phyloP scores from a whole-genome alignment of 2,113 vertebrate species.

The Burhinus bistriatus region DNA sequence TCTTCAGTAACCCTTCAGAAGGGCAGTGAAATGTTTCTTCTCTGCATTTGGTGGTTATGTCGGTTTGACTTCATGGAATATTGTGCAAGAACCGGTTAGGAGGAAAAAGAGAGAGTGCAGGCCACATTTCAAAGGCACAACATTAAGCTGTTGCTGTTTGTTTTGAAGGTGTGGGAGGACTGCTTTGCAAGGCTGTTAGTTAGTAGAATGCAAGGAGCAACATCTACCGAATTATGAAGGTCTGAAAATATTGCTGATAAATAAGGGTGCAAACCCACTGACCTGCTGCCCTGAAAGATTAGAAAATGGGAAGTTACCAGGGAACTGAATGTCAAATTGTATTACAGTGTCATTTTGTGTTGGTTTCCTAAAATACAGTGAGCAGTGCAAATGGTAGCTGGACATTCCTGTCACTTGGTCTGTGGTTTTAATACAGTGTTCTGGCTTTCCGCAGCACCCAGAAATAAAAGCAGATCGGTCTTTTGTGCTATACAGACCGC shows the following conservation, averaged over 20 bases:
- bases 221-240: background rate
- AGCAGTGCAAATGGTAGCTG: background rate
- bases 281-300: background rate
- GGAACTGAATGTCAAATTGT: background rate
- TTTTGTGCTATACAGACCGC: constrained; percentile 88
- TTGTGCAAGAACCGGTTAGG: background rate
- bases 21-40: background rate
- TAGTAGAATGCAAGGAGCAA: background rate
- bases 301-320: background rate
- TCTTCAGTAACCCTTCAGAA: background rate
- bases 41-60: background rate
- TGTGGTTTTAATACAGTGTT: constrained; percentile 24
- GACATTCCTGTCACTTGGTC: background rate
- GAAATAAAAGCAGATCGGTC: constrained; percentile 85
- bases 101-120: background rate
- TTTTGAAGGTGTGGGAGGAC: background rate
- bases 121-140: background rate
- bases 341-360: background rate
- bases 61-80: background rate
- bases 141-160: background rate
- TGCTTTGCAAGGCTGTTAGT: constrained; percentile 3
- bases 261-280: background rate
- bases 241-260: constrained; percentile 5
- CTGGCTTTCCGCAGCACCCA: constrained; percentile 81
- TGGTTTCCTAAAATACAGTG: background rate